Conservation (phyloP, 2,888 invertebrate genomes). For the Amphipyra tragopoginis region DNA sequence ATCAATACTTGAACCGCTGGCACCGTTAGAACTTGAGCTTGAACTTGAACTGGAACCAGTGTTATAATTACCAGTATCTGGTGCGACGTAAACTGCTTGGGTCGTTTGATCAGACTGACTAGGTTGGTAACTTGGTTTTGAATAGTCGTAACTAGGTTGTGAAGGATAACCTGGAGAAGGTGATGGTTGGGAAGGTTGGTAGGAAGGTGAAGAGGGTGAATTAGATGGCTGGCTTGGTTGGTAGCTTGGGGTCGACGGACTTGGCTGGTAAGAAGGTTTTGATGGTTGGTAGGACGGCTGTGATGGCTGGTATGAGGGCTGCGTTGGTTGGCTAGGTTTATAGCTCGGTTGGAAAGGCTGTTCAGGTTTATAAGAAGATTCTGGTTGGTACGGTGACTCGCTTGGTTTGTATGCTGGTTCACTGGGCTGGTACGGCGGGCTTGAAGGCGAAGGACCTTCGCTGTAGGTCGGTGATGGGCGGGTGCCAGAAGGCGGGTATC, state of each 20-base stretch:
- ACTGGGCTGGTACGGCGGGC: conserved; percentile 60
- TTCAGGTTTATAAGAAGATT: conserved; percentile 45
- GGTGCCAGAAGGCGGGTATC: conserved; percentile 81
- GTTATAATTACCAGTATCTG: conserved; percentile 12
- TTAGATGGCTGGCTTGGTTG: conserved; percentile 58
- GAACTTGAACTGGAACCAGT: conserved; percentile 31
- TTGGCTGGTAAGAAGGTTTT: conserved; percentile 69
- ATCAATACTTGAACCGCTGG: conserved; percentile 26
- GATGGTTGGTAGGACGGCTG: conserved; percentile 57
- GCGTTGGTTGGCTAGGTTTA: conserved; percentile 59
- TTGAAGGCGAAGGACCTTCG: conserved; percentile 77
- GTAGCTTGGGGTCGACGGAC: conserved; percentile 64
- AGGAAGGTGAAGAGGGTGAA: conserved; percentile 51
- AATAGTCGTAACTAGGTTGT: conserved; percentile 59
- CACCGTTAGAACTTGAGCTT: conserved; percentile 29
- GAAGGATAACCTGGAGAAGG: conserved; percentile 56
- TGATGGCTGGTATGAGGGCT: conserved; percentile 60
- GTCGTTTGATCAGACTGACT: conserved; percentile 54
- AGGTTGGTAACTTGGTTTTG: conserved; percentile 56
- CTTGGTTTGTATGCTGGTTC: conserved; percentile 58
- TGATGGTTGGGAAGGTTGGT: conserved; percentile 65
- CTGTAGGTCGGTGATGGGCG: conserved; percentile 82
- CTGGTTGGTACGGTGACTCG: conserved; percentile 50
- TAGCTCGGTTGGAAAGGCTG: conserved; percentile 54
- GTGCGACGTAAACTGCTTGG: conserved; percentile 39